phyloP scores from a whole-genome alignment of 2,888 invertebrate species.

The Philonicus albiceps region DNA sequence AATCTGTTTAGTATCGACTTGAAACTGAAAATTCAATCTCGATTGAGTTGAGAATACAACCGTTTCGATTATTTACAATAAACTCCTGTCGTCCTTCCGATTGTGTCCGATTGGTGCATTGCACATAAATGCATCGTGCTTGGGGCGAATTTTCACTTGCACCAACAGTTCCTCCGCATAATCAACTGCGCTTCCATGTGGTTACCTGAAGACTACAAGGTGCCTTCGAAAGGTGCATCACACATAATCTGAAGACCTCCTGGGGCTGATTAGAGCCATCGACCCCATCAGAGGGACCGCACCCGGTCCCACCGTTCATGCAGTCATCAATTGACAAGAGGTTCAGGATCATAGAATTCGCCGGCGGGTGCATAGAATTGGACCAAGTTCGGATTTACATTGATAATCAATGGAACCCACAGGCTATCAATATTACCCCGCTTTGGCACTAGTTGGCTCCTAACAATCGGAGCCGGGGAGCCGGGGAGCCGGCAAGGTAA shows the following conservation, averaged over 20 bases:
- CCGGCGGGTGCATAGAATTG: not conserved
- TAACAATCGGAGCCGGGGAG: not conserved
- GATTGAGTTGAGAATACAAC: not conserved
- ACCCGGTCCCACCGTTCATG: not conserved
- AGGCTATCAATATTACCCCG: constrained; percentile 11
- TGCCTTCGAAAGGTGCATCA: not conserved
- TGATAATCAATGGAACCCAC: constrained; percentile 10
- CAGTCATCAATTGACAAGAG: not conserved
- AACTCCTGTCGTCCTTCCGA: not conserved
- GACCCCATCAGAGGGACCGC: not conserved
- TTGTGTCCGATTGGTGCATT: not conserved
- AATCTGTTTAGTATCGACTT: not conserved
- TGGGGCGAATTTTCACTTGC: not conserved
- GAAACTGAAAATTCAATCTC: not conserved
- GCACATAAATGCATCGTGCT: not conserved
- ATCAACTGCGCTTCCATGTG: not conserved
- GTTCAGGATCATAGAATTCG: not conserved
- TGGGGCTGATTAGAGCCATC: not conserved
- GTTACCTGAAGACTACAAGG: not conserved
- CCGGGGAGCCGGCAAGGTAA: not conserved
- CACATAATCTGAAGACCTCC: not conserved
- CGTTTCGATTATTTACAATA: not conserved
- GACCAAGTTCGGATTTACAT: constrained; percentile 3
- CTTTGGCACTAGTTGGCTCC: not conserved
- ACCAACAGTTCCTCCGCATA: not conserved